phyloP scores from a whole-genome alignment of 2,113 vertebrate genomes.

The Anolis carolinensis region DNA sequence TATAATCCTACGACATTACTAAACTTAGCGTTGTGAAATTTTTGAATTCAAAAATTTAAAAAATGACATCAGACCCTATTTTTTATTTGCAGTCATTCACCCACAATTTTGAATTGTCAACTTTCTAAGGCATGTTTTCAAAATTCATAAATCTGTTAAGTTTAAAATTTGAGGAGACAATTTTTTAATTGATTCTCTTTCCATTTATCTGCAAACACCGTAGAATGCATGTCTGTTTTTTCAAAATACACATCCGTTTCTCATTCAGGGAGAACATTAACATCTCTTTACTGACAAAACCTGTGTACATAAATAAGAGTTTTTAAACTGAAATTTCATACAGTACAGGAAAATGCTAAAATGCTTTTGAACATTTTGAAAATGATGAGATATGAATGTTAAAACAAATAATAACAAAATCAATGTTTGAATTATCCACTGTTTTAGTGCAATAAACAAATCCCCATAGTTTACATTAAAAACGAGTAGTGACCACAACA shows the following conservation, averaged over 20 bases:
- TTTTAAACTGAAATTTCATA: background rate
- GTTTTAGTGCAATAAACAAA: background rate
- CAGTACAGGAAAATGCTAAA: background rate
- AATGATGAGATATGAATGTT: background rate
- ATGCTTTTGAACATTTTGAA: background rate
- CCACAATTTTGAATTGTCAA: background rate
- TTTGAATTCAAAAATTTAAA: background rate
- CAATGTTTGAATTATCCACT: background rate
- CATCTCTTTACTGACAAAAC: background rate
- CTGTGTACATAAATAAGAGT: background rate
- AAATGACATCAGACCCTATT: background rate
- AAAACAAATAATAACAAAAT: background rate
- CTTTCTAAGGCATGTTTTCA: background rate
- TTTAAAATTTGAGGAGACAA: too few relatives aligned
- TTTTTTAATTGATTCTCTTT: too few relatives aligned
- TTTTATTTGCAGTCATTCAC: background rate
- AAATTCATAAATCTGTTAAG: background rate
- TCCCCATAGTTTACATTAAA: slow-evolving; percentile 17
- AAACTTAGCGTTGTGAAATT: background rate
- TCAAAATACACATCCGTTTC: background rate
- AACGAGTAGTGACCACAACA: background rate
- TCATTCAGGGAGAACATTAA: background rate
- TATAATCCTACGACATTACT: background rate
- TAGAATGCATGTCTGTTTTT: background rate
- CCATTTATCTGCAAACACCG: too few relatives aligned